Evolutionary conservation across 2,797 vertebrate species (phyloP).

Genomic region (Leptoclinus maculatus): DNA sequence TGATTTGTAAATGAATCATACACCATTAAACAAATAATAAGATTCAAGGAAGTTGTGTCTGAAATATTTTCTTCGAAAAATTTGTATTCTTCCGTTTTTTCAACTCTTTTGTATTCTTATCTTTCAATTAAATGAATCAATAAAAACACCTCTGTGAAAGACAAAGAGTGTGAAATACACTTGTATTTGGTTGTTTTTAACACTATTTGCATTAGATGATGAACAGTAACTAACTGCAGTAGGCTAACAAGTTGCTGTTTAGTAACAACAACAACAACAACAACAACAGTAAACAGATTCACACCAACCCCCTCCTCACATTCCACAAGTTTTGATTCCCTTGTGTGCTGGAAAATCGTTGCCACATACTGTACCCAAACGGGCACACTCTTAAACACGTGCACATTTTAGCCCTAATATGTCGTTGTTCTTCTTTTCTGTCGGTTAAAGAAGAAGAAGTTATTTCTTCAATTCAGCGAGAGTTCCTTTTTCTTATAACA

Average conservation of each 20-base stretch:
- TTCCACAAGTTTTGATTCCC: conserved; percentile 74
- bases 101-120: neutral
- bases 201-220: conserved; percentile 33
- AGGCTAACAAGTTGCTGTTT: conserved; percentile 58
- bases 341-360: conserved; percentile 65
- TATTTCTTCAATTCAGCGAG: conserved; percentile 77
- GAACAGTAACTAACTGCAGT: conserved; percentile 31
- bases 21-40: neutral
- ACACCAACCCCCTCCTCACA: conserved; percentile 65
- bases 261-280: conserved; percentile 68
- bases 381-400: conserved; percentile 37
- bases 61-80: neutral
- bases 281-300: conserved; percentile 72
- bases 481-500: conserved; percentile 72
- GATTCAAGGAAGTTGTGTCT: neutral
- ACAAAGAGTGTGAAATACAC: conserved; percentile 11
- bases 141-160: neutral
- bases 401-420: conserved; percentile 47
- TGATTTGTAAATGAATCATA: conserved; percentile 54
- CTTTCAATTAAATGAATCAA: neutral
- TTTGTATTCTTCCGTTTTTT: neutral
- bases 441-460: conserved; percentile 58
- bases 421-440: conserved; percentile 63
- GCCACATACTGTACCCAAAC: conserved; percentile 49
- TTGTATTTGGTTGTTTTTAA: conserved; percentile 30